These are phyloP conservation scores for Drosophila barbarae DNA, from an alignment of 2,888 invertebrate species.

Conservation along the genomic window DNA sequence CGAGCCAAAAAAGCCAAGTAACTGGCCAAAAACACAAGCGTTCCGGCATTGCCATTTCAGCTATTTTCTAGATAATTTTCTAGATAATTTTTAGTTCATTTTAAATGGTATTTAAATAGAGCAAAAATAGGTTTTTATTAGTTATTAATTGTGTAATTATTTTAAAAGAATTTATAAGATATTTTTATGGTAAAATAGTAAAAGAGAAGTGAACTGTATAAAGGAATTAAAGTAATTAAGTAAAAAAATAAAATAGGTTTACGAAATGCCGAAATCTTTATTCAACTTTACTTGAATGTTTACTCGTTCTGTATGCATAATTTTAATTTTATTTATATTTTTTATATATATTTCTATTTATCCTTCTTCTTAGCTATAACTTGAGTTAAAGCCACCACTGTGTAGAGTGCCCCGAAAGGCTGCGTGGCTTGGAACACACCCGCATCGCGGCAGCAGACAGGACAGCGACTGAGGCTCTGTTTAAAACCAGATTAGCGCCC, in stretches of 20 bases:
- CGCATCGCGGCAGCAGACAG: slow-evolving; percentile 64
- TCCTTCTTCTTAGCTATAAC: neutral
- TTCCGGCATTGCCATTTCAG: slow-evolving; percentile 12
- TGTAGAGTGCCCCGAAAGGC: slow-evolving; percentile 22
- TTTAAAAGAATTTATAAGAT: neutral
- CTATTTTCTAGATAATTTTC: slow-evolving; percentile 11
- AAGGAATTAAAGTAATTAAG: too few relatives aligned
- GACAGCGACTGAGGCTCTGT: slow-evolving; percentile 47
- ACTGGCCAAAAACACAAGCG: slow-evolving; percentile 27
- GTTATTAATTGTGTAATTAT: neutral
- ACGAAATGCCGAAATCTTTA: too few relatives aligned
- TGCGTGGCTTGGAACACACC: slow-evolving; percentile 63
- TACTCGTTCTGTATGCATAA: too few relatives aligned
- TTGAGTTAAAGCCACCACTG: neutral
- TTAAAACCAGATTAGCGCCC: slow-evolving; percentile 77
- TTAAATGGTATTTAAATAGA: neutral
- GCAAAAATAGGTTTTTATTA: too few relatives aligned
- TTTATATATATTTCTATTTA: neutral
- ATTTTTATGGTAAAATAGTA: neutral
- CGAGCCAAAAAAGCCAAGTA: slow-evolving; percentile 35
- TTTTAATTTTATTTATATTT: neutral
- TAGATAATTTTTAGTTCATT: neutral
- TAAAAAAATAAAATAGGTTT: too few relatives aligned
- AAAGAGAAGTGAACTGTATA: too few relatives aligned
- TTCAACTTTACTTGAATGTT: too few relatives aligned